Percentiles rank a stretch among this genome's conserved stretches.
Conservation (phyloP, 1,140 invertebrate genomes). For the Calephelis virginiensis region DNA sequence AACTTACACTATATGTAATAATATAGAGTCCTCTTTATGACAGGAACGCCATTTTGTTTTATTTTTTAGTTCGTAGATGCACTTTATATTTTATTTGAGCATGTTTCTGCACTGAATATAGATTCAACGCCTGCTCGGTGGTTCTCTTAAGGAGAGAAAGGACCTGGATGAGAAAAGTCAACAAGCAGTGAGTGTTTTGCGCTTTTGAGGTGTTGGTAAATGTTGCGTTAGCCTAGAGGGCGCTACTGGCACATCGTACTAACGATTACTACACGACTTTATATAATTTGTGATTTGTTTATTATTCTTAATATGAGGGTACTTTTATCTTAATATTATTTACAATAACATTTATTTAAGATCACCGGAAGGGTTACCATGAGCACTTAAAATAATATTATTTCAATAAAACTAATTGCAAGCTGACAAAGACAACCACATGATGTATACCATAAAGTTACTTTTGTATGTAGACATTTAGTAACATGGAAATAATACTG, state of each 20-base stretch:
- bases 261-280: not conserved
- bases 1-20: too few relatives aligned
- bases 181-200: constrained; percentile 80
- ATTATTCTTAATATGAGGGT: too few relatives aligned
- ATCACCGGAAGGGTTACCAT: too few relatives aligned
- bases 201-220: constrained; percentile 20
- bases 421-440: too few relatives aligned
- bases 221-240: constrained; percentile 7
- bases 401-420: too few relatives aligned
- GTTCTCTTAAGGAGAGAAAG: constrained; percentile 79
- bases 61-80: constrained; percentile 35
- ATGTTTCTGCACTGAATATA: constrained; percentile 63
- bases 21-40: not conserved
- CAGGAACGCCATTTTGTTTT: not conserved
- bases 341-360: too few relatives aligned
- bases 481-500: too few relatives aligned
- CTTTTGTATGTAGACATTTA: too few relatives aligned
- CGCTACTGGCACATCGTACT: not conserved
- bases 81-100: constrained; percentile 19
- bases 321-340: too few relatives aligned
- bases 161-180: constrained; percentile 80
- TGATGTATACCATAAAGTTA: too few relatives aligned
- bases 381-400: too few relatives aligned
- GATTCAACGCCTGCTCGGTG: constrained; percentile 82
- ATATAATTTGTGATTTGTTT: not conserved